Evolutionary conservation across 2,888 invertebrate genomes (phyloP).

Genomic region (Chymomyza caudatula): DNA sequence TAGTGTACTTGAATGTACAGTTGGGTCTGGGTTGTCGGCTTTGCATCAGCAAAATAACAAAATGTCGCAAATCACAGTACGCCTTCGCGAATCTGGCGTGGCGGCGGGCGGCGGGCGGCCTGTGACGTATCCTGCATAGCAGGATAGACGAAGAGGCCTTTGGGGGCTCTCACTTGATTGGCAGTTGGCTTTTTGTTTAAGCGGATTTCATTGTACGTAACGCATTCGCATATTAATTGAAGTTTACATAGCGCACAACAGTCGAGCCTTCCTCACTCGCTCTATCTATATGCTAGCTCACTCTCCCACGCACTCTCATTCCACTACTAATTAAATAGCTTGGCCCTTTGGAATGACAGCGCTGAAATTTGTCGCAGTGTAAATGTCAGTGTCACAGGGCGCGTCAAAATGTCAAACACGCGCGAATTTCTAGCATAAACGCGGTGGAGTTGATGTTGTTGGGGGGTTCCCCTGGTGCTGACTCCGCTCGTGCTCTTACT

Average conservation of each 20-base stretch:
- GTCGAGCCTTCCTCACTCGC: slow-evolving; percentile 5
- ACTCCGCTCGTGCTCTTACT: background rate
- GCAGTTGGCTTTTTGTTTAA: slow-evolving; percentile 53
- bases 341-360: background rate
- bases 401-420: slow-evolving; percentile 60
- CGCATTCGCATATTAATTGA: slow-evolving; percentile 64
- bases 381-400: slow-evolving; percentile 1
- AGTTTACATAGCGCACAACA: slow-evolving; percentile 60
- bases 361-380: background rate
- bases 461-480: background rate
- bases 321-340: slow-evolving; percentile 3
- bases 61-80: slow-evolving; percentile 63
- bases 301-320: background rate
- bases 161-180: slow-evolving; percentile 44
- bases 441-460: slow-evolving; percentile 20
- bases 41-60: slow-evolving; percentile 68
- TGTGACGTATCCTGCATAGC: background rate
- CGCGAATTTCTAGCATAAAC: slow-evolving; percentile 9
- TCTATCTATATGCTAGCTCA: background rate
- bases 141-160: background rate
- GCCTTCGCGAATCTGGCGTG: background rate
- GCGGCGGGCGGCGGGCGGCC: background rate
- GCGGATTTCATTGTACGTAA: slow-evolving; percentile 53
- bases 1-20: slow-evolving; percentile 63
- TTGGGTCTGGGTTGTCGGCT: slow-evolving; percentile 41